These are phyloP conservation scores for Mactra quadrangularis DNA, from an alignment of 1,140 invertebrate species.

Conservation along the genomic window DNA sequence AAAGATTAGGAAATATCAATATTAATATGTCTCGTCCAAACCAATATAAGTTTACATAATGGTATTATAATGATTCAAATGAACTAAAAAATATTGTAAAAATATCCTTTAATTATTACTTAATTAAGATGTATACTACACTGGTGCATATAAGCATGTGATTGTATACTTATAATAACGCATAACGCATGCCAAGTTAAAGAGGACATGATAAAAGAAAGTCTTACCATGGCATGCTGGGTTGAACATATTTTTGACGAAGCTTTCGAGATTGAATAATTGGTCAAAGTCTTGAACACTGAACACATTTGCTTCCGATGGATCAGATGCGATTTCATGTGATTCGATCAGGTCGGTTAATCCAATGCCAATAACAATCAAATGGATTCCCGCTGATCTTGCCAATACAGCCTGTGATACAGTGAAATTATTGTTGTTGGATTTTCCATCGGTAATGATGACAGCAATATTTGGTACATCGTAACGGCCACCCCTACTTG, in stretches of 20 bases:
- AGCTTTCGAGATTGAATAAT: neutral
- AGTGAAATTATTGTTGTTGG: conserved; percentile 2
- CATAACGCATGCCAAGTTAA: too few relatives aligned
- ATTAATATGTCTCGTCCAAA: too few relatives aligned
- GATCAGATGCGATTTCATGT: conserved; percentile 13
- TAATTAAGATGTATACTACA: neutral
- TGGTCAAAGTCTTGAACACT: neutral
- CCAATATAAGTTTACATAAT: too few relatives aligned
- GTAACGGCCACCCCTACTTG: neutral
- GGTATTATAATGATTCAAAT: neutral
- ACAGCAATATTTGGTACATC: conserved; percentile 19
- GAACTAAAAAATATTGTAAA: neutral
- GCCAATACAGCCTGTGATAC: neutral
- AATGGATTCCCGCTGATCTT: conserved; percentile 10
- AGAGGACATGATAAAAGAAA: neutral
- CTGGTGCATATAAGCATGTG: neutral
- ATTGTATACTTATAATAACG: too few relatives aligned
- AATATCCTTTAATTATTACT: too few relatives aligned
- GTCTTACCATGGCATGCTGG: neutral
- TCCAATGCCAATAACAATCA: conserved; percentile 12
- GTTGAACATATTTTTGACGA: neutral
- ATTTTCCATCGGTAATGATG: conserved; percentile 19
- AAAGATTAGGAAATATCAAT: too few relatives aligned
- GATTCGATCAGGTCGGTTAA: neutral
- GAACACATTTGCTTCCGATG: conserved; percentile 1